Base-by-base conservation (phyloP, 2,113 vertebrate genomes). In the Pitta sordida region DNA sequence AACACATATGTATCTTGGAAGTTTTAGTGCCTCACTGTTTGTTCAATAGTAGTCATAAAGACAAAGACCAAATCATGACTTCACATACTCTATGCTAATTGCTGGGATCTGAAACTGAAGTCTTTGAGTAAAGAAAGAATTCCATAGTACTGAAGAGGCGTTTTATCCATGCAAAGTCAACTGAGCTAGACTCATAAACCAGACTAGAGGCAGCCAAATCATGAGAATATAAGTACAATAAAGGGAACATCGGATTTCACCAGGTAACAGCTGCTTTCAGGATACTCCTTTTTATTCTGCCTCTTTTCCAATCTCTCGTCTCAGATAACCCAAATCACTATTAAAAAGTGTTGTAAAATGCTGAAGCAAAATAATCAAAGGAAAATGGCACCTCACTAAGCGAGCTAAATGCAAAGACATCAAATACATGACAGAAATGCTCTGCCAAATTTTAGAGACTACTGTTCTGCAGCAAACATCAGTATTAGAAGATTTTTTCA, bases 281-380 rank as follows among this genome's bases (percentile, higher is more conserved):
- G 0, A 48, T 39, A 63, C 12, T 67, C 32, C 34, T 64, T 80
- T n/a, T 75, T 87, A 12, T 14, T 46, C 37, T 13, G 15, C 5
- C 32, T 67, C n/a, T 64, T 76, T 75, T 51, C n/a, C 36, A 37
- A 4, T 27, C 65, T 74, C 17, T 13, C 10, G 27, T 44, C 63
- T 73, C 24, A 18, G 52, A 67, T 36, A 74, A 92, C 23, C 15
- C n/a, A 52, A 51, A 63, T 39, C 60, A 83, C 43, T 34, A 51
- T 20, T 56, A 70, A 16, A 56, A 91, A 84, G 41, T 12, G 6
- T 2, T 76, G 9, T 44, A 86, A 91, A 88, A 65, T 9, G 14
- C 64, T 84, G 60, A 78, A 86, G 73, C 32, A 83, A 84, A 77
- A 3, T 16, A 78, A 70, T 78, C 43, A 55, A 88, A 89, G n/a